Base-by-base conservation (phyloP, 2,888 invertebrate genomes). In the Tipula confusa region DNA sequence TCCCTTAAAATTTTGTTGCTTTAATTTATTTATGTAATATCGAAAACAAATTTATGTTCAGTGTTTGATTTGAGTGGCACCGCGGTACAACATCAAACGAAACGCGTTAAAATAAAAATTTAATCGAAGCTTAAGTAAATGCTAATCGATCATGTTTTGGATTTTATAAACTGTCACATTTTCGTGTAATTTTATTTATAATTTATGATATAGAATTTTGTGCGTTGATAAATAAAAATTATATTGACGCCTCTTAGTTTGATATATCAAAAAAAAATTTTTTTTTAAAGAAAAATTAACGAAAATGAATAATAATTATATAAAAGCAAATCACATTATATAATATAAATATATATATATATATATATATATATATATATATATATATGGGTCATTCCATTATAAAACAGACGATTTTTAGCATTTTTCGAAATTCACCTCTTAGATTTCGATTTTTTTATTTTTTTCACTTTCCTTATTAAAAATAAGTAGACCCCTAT, bases 281-380 rank as follows among this genome's bases (percentile, higher is more conserved):
- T 43, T 43, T 24, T 64, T 64, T 64, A 24, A 64, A 64, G 18
- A 24, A 64, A 64, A 64, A 11, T 64, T 64, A 64, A 64, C 24
- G 64, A 24, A 24, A 64, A 24, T 64, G 24, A 64, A 64, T 48
- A 64, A 13, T 1, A 64, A 64, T 64, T 64, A 24, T 64, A 24
- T 24, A 64, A n/a, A n/a, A 64, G 64, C 64, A 64, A 64, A 64
- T 64, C 64, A 64, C 64, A 64, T n/a, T n/a, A n/a, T n/a, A n/a
- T n/a, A n/a, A n/a, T n/a, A n/a, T n/a, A 64, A 64, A 64, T 64
- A 64, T 64, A 64, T 38, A 38, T 3, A 38, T 38, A 13, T 33
- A 33, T 9, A 33, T 33, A n/a, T n/a, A n/a, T n/a, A n/a, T n/a
- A n/a, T n/a, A n/a, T n/a, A n/a, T n/a, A n/a, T n/a, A n/a, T n/a